These are phyloP conservation scores for Atractosteus spatula DNA, from an alignment of 2,113 vertebrate species.

Conservation along the genomic window DNA sequence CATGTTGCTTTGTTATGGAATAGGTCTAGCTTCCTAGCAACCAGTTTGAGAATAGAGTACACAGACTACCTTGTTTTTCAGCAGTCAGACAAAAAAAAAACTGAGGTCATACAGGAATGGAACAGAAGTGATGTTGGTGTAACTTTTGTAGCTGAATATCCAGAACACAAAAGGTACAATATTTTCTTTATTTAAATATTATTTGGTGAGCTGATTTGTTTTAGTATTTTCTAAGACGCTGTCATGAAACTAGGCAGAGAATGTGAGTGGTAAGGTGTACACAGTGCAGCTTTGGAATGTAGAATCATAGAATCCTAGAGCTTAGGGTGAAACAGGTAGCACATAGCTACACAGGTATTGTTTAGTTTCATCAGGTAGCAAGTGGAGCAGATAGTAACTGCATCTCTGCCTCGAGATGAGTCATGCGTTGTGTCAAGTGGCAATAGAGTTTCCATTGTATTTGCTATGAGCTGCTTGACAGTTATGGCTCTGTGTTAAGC, in stretches of 20 bases:
- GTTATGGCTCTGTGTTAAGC: no score
- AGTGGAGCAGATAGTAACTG: background rate
- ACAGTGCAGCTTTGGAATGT: background rate
- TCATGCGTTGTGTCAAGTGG: background rate
- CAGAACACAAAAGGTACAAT: background rate
- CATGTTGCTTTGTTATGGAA: no score
- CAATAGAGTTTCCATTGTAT: conserved; percentile 33
- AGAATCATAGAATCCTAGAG: background rate
- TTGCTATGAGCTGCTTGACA: background rate
- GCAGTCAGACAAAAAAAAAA: no score
- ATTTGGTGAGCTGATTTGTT: background rate
- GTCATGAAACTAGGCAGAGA: background rate
- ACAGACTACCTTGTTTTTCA: no score
- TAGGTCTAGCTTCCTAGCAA: no score
- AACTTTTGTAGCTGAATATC: background rate
- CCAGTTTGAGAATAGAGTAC: no score
- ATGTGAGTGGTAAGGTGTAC: background rate
- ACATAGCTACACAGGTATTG: background rate
- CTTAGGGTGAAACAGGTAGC: background rate
- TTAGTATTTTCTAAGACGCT: background rate
- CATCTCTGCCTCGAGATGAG: background rate
- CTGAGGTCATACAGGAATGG: no score
- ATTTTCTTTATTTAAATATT: background rate
- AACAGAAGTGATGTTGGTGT: no score
- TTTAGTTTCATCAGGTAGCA: background rate